Evolutionary conservation across 2,113 vertebrate species (phyloP), one percentile per base, ranked within the genome.

Genomic region (Indicator maculatus): DNA sequence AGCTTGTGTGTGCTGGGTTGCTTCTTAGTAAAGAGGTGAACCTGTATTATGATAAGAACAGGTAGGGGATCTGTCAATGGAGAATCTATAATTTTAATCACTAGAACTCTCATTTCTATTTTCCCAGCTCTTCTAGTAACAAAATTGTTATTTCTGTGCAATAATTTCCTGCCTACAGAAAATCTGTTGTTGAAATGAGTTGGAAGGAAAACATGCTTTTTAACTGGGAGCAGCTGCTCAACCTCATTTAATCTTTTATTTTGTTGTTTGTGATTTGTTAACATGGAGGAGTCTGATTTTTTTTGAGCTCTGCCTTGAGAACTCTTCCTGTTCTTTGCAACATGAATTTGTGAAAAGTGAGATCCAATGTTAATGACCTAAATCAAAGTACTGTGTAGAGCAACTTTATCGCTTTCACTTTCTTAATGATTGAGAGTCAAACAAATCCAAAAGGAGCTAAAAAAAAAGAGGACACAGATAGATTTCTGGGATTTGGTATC

Each of bases 141-240:
- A 83, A 50, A 75, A 45, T 72, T 79, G 56, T 92, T 72, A 83
- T 58, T 89, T 91, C 71, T 77, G 45, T 94, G 73, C 66, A 94
- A 83, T 59, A 33, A 55, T 86, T 80, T 93, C 47, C 91, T 78
- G 61, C 85, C 96, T 78, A 87, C 75, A 12, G 56, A 89, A 96
- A 93, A 76, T 93, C 93, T 97, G 93, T 76, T 95, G 44, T 75
- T 95, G 74, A 88, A 91, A 87, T 56, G 27, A 75, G 26, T 83
- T 89, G 88, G 75, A 93, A 93, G n/a, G n/a, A 89, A 91, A 84
- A 70, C 27, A 33, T 36, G 13, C 33, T 81, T 91, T 91, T 86
- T 72, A 93, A 86, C 60, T 83, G n/a, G 90, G 93, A 77, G 47
- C 91, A 95, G 93, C 93, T 96, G 93, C 53, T 93, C 58, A 55